Base-by-base conservation (phyloP, 2,113 vertebrate species). In the Poeciliopsis retropinna region DNA sequence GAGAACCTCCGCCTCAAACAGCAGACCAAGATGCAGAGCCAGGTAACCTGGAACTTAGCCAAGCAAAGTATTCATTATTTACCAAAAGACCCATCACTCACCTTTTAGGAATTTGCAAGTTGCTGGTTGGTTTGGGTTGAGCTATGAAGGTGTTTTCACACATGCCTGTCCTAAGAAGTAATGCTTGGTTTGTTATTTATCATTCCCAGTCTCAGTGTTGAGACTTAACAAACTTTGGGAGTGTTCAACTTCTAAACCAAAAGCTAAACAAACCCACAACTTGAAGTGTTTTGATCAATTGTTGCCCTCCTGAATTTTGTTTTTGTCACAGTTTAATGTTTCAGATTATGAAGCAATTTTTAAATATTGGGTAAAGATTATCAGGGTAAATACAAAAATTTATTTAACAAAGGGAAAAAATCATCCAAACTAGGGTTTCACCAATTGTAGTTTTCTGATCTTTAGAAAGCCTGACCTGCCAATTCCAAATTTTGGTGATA, bases 1-100 rank as follows among this genome's bases (percentile, higher is more conserved):
- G 97, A 99, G 95, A 99, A 99, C 91, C 95, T 97, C 85, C 97
- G 98, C 25, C 96, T 99, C 73, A 98, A 98, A 95, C 94, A 98
- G 89, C 98, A 99, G 95, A 98, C 95, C 2, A 95, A 97, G 94
- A 96, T 98, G 75, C 97, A 99, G 93, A 99, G 98, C 93, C 96
- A 96, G 95, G 98, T 99, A 93, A 94, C 84, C n/a, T 41, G 28
- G 5, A 60, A 30, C 9, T 32, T 29, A 30, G 47, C 44, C 41
- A 22, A 8, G 22, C 7, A 27, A n/a, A 60, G n/a, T 25, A 17
- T 47, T 69, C 11, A 37, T 19, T 30, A 8, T 14, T 60, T 10
- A 68, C n/a, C 37, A 44, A 67, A 17, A 64, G 10, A 37, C 34
- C 34, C 5, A 34, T 37, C 34, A 37, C 37, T 27, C 41, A 13